Base-by-base conservation (phyloP, 2,888 invertebrate species). In the Tetranychus piercei region DNA sequence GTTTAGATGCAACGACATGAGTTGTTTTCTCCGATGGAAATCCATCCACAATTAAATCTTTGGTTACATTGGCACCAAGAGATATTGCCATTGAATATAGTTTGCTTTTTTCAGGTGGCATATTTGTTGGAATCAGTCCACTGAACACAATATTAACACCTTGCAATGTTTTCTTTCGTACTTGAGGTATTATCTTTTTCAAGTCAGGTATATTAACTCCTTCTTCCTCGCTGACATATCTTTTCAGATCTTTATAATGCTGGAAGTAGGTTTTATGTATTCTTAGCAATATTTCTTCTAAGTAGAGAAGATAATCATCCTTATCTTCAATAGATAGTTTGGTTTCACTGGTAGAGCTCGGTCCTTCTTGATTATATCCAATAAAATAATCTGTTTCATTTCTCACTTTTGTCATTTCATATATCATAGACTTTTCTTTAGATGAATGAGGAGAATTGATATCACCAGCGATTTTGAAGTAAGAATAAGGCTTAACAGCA, bases 401-500 rank as follows among this genome's bases (percentile, higher is more conserved):
- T 23, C 23, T 23, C 23, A 23, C 23, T 23, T 23, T 23, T 23
- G 23, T 23, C 23, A 23, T 23, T 23, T 23, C 23, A 3, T 23
- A 23, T 23, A 23, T 23, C 23, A 23, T 1, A 45, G 45, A 45
- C 7, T 70, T 70, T 18, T 67, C 20, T 65, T 76, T 74, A 44
- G 65, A 66, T 43, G 72, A 73, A 72, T 74, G 75, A n/a, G 79
- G 79, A 6, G 79, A 77, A 76, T 79, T 79, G 11, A 79, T 79
- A 72, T 79, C 79, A 43, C 88, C 89, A 1, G 96, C 95, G 78
- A 93, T 90, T 82, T 90, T 89, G 81, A 94, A 94, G 20, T n/a
- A 67, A 84, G 91, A 94, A 82, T 94, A 94, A 0, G 92, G 92
- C 81, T 92, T 89, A 1, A 97, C 97, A 82, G 95, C 95, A 76